These are phyloP conservation scores for Apistogramma diplotaenia DNA, from an alignment of 2,113 vertebrate genomes.

Conservation along the genomic window DNA sequence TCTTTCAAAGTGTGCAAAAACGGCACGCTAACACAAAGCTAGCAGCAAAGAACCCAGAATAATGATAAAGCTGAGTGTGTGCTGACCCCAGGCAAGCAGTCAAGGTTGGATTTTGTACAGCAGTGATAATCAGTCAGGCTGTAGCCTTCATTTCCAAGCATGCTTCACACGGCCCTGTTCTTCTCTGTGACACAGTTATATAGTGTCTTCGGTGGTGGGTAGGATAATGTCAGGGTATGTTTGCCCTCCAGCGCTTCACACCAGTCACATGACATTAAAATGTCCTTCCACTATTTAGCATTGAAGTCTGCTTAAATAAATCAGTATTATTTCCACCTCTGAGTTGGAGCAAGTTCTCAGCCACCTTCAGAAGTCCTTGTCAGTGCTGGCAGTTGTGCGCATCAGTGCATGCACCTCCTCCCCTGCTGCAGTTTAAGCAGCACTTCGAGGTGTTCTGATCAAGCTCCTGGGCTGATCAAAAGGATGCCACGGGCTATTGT, in stretches of 20 bases:
- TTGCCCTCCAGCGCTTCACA: neutral
- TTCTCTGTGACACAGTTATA: neutral
- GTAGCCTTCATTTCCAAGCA: neutral
- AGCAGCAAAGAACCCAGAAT: neutral
- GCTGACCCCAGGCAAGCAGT: neutral
- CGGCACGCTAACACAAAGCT: neutral
- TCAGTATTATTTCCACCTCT: neutral
- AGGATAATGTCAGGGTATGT: neutral
- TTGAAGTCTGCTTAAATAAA: neutral
- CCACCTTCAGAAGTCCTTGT: neutral
- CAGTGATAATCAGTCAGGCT: neutral
- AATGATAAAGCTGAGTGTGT: neutral
- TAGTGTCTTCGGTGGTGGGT: neutral
- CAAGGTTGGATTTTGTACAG: no score
- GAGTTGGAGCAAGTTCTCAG: neutral
- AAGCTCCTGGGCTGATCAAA: constrained; percentile 50
- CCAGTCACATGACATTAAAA: neutral
- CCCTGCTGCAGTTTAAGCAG: constrained; percentile 8
- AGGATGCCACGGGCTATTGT: constrained; percentile 17
- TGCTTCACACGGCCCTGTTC: neutral
- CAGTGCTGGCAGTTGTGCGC: neutral
- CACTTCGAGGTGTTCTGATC: constrained; percentile 28
- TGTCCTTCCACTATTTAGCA: neutral
- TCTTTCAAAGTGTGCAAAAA: neutral
- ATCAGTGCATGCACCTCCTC: neutral